Evolutionary conservation across 1,140 invertebrate genomes (phyloP).

Genomic region (Heliconius melpomene): DNA sequence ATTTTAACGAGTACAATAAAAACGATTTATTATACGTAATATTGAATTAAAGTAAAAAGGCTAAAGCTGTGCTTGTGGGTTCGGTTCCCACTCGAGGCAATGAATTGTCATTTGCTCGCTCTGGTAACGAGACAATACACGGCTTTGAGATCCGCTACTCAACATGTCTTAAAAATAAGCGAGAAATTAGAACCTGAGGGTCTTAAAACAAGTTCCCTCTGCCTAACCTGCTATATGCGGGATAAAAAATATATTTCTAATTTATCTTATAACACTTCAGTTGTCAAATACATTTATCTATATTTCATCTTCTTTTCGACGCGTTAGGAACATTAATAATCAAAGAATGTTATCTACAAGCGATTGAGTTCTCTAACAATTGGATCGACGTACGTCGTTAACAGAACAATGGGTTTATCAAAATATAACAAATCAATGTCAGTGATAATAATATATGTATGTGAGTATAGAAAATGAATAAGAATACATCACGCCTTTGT

Average conservation of each 20-base stretch:
- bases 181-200: too few species aligned
- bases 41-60: too few species aligned
- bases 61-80: not conserved
- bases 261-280: not conserved
- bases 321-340: conserved; percentile 1
- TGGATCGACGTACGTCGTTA: conserved; percentile 18
- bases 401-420: conserved; percentile 10
- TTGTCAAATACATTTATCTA: not conserved
- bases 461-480: not conserved
- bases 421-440: conserved; percentile 20
- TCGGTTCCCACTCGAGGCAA: not conserved
- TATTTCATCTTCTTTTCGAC: not conserved
- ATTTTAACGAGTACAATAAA: too few species aligned
- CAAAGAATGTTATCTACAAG: conserved; percentile 1
- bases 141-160: not conserved
- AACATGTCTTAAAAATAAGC: too few species aligned
- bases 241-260: not conserved
- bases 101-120: not conserved
- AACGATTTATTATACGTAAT: too few species aligned
- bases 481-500: not conserved
- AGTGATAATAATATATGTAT: not conserved
- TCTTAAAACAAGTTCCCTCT: too few species aligned
- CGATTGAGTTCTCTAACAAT: conserved; percentile 10
- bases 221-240: too few species aligned
- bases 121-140: not conserved